Conservation (phyloP, 2,797 vertebrate species). For the Rhabdophis nuchalis region DNA sequence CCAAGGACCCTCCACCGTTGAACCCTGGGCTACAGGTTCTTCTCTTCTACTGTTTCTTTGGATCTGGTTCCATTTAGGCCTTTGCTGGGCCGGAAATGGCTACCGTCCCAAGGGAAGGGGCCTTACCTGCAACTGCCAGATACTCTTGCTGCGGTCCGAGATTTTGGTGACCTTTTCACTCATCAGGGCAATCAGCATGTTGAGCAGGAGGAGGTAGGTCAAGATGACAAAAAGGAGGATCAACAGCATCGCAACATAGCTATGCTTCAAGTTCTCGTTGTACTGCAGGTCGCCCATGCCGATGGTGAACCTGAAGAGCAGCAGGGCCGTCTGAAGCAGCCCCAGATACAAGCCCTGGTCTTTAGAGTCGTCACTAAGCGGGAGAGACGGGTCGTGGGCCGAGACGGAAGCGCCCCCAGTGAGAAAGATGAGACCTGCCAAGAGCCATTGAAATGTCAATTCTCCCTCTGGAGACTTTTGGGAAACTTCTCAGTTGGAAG, state of each 20-base stretch:
- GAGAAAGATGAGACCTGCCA: conserved; percentile 82
- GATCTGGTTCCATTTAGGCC: no score
- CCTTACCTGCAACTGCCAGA: conserved; percentile 92
- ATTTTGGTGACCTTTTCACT: conserved; percentile 82
- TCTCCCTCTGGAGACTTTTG: not conserved
- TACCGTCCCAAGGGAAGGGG: not conserved
- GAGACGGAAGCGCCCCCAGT: conserved; percentile 63
- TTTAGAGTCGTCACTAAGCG: not conserved
- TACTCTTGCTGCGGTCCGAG: conserved; percentile 76
- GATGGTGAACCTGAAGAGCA: conserved; percentile 96
- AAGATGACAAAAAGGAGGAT: conserved; percentile 88
- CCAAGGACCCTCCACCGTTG: no score
- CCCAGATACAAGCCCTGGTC: conserved; percentile 60
- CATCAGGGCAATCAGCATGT: conserved; percentile 97
- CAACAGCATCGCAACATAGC: conserved; percentile 80
- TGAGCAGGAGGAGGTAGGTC: conserved; percentile 91
- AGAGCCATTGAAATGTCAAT: not conserved
- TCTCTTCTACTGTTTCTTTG: not conserved
- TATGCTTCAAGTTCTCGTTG: conserved; percentile 77
- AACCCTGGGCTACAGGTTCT: no score
- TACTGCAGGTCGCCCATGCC: conserved; percentile 96
- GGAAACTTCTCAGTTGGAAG: not conserved
- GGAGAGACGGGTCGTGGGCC: conserved; percentile 35
- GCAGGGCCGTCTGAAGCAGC: conserved; percentile 78
- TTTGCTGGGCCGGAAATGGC: no score